Percentiles rank a stretch among this genome's conserved stretches.
These are phyloP conservation scores for Canis aureus DNA, from an alignment of 2,113 vertebrate genomes.

Conservation along the genomic window DNA sequence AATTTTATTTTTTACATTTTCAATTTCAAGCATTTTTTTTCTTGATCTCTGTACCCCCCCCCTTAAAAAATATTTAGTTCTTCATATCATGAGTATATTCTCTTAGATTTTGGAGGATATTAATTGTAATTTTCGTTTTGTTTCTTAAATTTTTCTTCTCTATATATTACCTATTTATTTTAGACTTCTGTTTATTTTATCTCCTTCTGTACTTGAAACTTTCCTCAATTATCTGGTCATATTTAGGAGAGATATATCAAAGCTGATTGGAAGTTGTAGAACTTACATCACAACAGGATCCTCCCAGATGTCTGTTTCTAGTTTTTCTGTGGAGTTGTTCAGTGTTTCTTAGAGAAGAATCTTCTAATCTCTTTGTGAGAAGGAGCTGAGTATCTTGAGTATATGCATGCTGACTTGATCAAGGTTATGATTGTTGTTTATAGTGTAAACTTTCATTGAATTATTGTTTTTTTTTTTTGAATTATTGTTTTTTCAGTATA, in stretches of 20 bases:
- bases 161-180: neutral
- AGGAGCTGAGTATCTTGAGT: neutral
- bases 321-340: neutral
- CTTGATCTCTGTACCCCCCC: neutral
- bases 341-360: neutral
- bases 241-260: neutral
- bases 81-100: neutral
- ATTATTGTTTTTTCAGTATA: neutral
- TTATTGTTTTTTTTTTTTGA: neutral
- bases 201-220: neutral
- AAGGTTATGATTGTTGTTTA: neutral
- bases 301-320: neutral
- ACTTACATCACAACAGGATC: neutral
- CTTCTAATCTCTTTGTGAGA: neutral
- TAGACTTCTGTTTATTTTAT: neutral
- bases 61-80: neutral
- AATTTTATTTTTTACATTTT: conserved; percentile 15
- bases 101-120: neutral
- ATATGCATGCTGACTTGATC: neutral
- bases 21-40: conserved; percentile 1
- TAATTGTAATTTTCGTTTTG: neutral
- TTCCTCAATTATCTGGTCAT: neutral
- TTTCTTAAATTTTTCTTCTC: neutral
- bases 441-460: neutral
- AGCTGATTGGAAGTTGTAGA: neutral